Base-by-base conservation (phyloP, 1,140 invertebrate species). In the Caenorhabditis briggsae region DNA sequence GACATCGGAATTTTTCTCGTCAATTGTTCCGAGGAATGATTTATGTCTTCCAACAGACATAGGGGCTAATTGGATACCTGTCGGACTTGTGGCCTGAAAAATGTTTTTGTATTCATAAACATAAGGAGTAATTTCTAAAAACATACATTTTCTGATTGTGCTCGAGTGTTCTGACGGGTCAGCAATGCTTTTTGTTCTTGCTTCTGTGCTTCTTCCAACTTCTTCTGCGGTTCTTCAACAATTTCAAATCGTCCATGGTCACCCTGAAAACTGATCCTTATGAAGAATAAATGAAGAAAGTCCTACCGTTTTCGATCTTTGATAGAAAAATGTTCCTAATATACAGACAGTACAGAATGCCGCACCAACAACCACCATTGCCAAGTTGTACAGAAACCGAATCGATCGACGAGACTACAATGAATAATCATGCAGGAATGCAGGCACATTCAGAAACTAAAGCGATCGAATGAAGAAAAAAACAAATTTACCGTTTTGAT, bases 271-370 rank as follows among this genome's bases (percentile, higher is more conserved):
- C n/a, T 7, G 5, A 6, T n/a, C 5, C 14, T 14, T n/a, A 58
- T 14, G 11, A 78, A 50, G 23, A 46, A 18, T 3, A 25, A 70
- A 25, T 9, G 8, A 23, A 61, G 1, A 25, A 14, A 33, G 6
- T 7, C 89, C 86, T 55, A 91, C 90, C 89, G 84, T 86, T 90
- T 91, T 91, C 82, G 90, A 91, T 33, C 87, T 88, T 20, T 89
- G 88, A 65, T 91, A 91, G 85, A 91, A 91, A n/a, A 91, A 33
- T 0, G 90, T 90, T 61, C 90, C 91, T 7, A 90, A 58, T 8
- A 84, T 65, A 33, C 85, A 82, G 2, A 89, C 91, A 25, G 89
- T 83, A n/a, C 85, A 59, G 23, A 89, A 86, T 16, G 91, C 88
- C 18, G 91, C 83, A n/a, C 23, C 50, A 20, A 92, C 82, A 59